Conservation (phyloP, 64 coral and sea anemone genomes). For the Acropora tenuis region DNA sequence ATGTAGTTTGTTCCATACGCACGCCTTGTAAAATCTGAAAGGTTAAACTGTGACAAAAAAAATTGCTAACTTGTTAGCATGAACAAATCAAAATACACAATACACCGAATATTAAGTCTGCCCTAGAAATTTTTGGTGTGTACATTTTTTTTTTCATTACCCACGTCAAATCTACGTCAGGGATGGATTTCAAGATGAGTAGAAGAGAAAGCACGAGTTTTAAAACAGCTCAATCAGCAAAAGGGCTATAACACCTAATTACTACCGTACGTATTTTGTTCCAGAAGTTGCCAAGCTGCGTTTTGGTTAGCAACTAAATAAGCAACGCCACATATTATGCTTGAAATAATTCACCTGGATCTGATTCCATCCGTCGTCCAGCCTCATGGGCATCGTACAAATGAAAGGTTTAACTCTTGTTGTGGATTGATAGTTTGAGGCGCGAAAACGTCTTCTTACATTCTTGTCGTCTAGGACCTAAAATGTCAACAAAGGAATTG, state of each 20-base stretch:
- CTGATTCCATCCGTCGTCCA: conserved; percentile 99
- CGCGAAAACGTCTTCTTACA: conserved; percentile 92
- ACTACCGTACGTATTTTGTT: not conserved
- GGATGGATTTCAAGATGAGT: not conserved
- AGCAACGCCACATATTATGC: not conserved
- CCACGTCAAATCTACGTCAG: not conserved
- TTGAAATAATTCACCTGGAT: conserved; percentile 83
- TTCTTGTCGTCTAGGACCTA: conserved; percentile 99
- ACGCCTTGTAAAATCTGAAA: conserved; percentile 98
- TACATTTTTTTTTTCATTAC: not conserved
- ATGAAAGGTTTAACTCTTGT: conserved; percentile 99
- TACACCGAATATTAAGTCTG: too few species aligned
- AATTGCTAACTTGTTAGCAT: not conserved
- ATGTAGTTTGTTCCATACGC: conserved; percentile 99
- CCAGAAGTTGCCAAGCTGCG: not conserved
- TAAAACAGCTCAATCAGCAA: too few species aligned
- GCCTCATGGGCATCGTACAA: conserved; percentile 99
- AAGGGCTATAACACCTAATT: too few species aligned
- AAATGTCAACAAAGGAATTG: conserved; percentile 84
- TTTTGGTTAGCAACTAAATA: conserved; percentile 7
- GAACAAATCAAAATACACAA: not conserved
- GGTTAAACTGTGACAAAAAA: conserved; percentile 86
- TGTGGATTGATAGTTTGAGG: conserved; percentile 98
- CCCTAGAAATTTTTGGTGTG: too few species aligned
- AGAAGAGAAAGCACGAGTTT: not conserved